phyloP scores from a whole-genome alignment of 2,113 vertebrate genomes.

The Symphodus melops region DNA sequence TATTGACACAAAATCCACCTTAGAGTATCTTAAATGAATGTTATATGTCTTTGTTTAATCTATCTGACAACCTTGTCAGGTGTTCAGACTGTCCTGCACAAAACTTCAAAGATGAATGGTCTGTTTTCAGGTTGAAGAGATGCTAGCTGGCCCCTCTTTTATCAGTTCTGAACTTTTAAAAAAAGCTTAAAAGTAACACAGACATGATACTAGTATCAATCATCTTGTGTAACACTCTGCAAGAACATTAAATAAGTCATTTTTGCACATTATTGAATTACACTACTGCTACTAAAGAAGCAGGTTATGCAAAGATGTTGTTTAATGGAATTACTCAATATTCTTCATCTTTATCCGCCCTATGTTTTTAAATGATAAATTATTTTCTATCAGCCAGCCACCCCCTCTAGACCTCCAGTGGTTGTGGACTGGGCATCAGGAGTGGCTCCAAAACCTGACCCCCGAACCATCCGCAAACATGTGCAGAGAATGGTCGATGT shows the following conservation, averaged over 20 bases:
- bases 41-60: too few species aligned
- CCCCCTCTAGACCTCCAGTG: constrained; percentile 91
- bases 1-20: too few species aligned
- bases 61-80: too few species aligned
- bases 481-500: constrained; percentile 98
- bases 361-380: constrained; percentile 20
- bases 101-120: too few species aligned
- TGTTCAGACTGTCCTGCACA: too few species aligned
- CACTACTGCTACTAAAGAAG: neutral
- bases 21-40: too few species aligned
- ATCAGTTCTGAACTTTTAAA: too few species aligned
- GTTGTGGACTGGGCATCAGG: constrained; percentile 95
- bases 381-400: constrained; percentile 86
- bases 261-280: neutral
- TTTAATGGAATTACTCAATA: neutral
- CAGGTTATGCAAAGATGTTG: neutral
- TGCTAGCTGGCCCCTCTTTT: neutral
- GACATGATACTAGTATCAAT: neutral
- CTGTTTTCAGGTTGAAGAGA: too few species aligned
- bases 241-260: neutral
- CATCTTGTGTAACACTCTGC: neutral
- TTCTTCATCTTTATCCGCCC: neutral
- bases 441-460: constrained; percentile 93
- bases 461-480: constrained; percentile 95
- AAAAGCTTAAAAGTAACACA: too few species aligned